phyloP scores from a whole-genome alignment of 2,113 vertebrate species.

The Corvus hawaiiensis region DNA sequence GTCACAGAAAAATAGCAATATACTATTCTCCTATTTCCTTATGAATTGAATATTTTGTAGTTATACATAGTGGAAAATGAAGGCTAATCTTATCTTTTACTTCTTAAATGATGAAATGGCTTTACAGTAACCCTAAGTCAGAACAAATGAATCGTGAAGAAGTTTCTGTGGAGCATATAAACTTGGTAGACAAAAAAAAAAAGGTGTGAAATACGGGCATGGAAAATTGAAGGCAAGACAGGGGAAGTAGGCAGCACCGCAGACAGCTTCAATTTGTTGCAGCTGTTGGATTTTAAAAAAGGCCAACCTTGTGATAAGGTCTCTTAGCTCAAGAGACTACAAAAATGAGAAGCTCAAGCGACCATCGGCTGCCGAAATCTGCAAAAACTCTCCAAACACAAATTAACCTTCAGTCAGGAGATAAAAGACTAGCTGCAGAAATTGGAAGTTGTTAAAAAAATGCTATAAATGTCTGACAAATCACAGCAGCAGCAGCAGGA shows the following conservation, averaged over 20 bases:
- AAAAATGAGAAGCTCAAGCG: constrained; percentile 2
- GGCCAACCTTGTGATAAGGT: constrained; percentile 31
- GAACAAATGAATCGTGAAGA: neutral
- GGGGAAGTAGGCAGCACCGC: neutral
- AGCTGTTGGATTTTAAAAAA: neutral
- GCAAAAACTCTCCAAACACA: constrained; percentile 43
- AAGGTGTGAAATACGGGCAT: neutral
- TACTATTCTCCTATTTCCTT: neutral
- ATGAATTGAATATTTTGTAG: neutral
- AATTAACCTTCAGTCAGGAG: constrained; percentile 49
- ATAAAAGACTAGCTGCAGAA: constrained; percentile 48
- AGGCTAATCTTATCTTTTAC: neutral
- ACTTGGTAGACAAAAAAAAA: neutral
- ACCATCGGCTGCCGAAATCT: constrained; percentile 53
- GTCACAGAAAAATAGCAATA: neutral
- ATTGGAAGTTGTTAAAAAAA: constrained; percentile 11
- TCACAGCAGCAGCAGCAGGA: neutral
- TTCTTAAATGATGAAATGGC: neutral
- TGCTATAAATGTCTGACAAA: constrained; percentile 11
- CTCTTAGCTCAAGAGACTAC: neutral
- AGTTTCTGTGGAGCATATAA: neutral
- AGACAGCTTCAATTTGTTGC: constrained; percentile 6
- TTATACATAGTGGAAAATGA: neutral
- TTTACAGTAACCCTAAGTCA: neutral
- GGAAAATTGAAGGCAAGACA: neutral